Conservation (phyloP, 30 jellyfish, hydroid and myxozoan species). For the Hydractinia echinata region DNA sequence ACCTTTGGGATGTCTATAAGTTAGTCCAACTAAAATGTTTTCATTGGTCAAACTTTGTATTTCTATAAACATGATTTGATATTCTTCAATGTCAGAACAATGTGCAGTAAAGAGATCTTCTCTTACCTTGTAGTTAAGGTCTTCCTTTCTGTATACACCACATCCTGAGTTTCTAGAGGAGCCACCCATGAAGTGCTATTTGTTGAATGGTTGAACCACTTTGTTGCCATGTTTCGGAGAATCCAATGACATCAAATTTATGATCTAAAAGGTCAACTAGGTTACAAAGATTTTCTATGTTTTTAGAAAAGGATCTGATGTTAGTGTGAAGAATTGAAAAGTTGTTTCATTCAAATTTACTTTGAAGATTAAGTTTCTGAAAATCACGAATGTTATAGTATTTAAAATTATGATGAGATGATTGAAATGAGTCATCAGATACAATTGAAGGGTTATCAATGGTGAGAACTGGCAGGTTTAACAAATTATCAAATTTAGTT, state of each 20-base stretch:
- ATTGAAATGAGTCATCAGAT: too few relatives aligned
- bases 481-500: too few relatives aligned
- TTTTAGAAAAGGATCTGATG: conserved; percentile 32
- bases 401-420: not conserved
- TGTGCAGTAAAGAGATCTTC: conserved; percentile 32
- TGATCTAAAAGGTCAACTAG: conserved; percentile 24
- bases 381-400: not conserved
- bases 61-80: conserved; percentile 39
- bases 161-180: conserved; percentile 44
- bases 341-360: not conserved
- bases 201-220: conserved; percentile 33
- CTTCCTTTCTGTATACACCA: conserved; percentile 40
- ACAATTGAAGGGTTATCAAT: too few relatives aligned
- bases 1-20: not conserved
- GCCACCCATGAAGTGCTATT: conserved; percentile 30
- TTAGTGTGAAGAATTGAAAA: conserved; percentile 28
- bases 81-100: conserved; percentile 18
- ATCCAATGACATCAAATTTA: conserved; percentile 39
- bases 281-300: conserved; percentile 26
- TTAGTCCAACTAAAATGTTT: conserved; percentile 12
- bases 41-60: conserved; percentile 13
- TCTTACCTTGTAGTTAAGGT: conserved; percentile 29
- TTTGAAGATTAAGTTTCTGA: too few relatives aligned
- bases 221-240: conserved; percentile 30
- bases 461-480: too few relatives aligned